These are phyloP conservation scores for Sebastes hubbsi DNA, from an alignment of 2,797 vertebrate species.

Conservation along the genomic window DNA sequence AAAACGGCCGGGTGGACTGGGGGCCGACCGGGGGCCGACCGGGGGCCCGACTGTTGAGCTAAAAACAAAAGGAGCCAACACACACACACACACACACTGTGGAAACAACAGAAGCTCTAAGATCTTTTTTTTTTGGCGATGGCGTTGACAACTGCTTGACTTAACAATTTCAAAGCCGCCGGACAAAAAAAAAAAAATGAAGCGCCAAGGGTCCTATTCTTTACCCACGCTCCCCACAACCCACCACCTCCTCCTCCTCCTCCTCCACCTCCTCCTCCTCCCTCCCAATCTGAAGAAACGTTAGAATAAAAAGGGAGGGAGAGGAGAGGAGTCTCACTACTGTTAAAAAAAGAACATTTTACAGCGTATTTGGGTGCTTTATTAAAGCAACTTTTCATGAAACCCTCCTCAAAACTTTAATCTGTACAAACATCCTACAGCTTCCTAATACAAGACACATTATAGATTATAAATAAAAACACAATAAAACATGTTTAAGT, in stretches of 20 bases:
- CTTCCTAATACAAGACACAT: neutral
- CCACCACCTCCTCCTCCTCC: too few species aligned
- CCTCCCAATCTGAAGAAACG: slow-evolving; percentile 16
- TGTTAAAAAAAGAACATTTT: neutral
- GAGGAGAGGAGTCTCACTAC: neutral
- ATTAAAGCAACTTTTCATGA: neutral
- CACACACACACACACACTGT: slow-evolving; percentile 19
- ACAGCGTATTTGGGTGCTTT: neutral
- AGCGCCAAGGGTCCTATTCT: slow-evolving; percentile 35
- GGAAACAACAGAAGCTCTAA: slow-evolving; percentile 52
- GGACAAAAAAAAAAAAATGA: slow-evolving; percentile 37
- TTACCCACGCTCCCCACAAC: neutral
- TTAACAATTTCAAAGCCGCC: slow-evolving; percentile 62
- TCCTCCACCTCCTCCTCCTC: too few species aligned
- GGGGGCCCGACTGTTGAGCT: neutral
- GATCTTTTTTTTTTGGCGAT: slow-evolving; percentile 28
- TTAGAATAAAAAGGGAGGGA: slow-evolving; percentile 13
- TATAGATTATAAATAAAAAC: neutral
- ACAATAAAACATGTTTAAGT: neutral
- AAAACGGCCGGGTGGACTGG: slow-evolving; percentile 29
- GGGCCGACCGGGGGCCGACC: neutral
- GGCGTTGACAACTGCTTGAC: slow-evolving; percentile 62
- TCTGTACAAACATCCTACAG: neutral
- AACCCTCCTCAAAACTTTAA: neutral
- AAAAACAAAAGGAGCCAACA: slow-evolving; percentile 19